These are phyloP conservation scores for Anodontia alba DNA, from an alignment of 2,888 invertebrate species.

Conservation along the genomic window DNA sequence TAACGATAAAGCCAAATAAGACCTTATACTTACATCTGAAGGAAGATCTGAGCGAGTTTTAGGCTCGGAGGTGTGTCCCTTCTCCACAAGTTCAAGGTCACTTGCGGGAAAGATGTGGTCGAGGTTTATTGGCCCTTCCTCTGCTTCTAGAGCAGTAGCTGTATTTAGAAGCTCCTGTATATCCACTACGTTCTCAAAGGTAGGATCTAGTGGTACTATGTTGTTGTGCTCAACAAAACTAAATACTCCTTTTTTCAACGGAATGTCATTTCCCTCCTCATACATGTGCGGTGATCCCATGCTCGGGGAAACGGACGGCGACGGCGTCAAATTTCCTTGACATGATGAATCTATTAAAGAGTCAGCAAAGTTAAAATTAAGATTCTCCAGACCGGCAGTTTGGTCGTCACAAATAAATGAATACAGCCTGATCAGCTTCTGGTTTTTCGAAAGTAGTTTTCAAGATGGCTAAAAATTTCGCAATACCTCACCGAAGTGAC, in stretches of 20 bases:
- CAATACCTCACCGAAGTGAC: slow-evolving; percentile 31
- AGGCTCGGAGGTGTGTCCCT: slow-evolving; percentile 44
- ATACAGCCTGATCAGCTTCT: slow-evolving; percentile 40
- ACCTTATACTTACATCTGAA: not conserved
- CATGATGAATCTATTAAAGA: slow-evolving; percentile 70
- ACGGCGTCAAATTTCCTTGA: slow-evolving; percentile 61
- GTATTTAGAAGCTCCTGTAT: slow-evolving; percentile 92
- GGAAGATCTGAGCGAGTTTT: slow-evolving; percentile 7
- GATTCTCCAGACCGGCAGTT: slow-evolving; percentile 68
- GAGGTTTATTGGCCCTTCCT: slow-evolving; percentile 47
- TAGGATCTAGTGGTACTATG: slow-evolving; percentile 91
- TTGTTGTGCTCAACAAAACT: slow-evolving; percentile 36
- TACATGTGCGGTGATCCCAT: slow-evolving; percentile 68
- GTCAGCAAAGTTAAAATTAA: slow-evolving; percentile 66
- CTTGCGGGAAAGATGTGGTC: slow-evolving; percentile 55
- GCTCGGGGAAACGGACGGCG: slow-evolving; percentile 25
- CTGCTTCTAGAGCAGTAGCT: slow-evolving; percentile 81
- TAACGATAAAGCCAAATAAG: no score
- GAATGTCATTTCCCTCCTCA: slow-evolving; percentile 60
- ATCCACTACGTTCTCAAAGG: slow-evolving; percentile 96
- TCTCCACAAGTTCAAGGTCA: slow-evolving; percentile 57
- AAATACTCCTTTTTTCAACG: slow-evolving; percentile 44
- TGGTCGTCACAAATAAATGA: slow-evolving; percentile 35
- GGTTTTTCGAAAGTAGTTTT: not conserved
- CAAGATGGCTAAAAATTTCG: slow-evolving; percentile 44